Percentiles rank a stretch among this genome's conserved stretches.
Conservation (phyloP, 2,797 vertebrate species). For the Anguilla marmorata region DNA sequence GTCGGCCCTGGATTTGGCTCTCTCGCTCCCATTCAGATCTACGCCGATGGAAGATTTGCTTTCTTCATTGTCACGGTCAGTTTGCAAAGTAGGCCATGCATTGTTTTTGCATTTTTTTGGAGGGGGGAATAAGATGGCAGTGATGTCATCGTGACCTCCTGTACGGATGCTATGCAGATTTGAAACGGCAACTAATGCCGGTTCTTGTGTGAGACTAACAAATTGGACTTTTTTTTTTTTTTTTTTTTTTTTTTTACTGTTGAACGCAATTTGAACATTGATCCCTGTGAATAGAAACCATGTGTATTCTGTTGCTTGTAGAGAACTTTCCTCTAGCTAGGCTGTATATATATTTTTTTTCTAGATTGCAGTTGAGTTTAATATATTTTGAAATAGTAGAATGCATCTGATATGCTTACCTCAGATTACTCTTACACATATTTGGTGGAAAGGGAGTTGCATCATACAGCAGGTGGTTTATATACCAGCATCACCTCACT, state of each 20-base stretch:
- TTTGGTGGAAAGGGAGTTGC: background rate
- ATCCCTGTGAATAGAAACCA: background rate
- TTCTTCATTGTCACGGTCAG: background rate
- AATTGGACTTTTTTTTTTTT: background rate
- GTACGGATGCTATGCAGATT: background rate
- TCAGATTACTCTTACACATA: background rate
- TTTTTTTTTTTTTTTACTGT: background rate
- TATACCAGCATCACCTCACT: background rate
- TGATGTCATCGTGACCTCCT: background rate
- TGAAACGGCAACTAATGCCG: background rate
- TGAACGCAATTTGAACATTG: background rate
- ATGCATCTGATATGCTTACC: background rate
- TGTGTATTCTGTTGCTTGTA: background rate
- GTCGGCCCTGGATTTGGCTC: background rate
- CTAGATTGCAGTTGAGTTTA: background rate
- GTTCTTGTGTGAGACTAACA: background rate
- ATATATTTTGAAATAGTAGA: background rate
- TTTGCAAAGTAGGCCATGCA: slow-evolving; percentile 13
- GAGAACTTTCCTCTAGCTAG: background rate
- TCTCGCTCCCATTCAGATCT: background rate
- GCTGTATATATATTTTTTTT: background rate
- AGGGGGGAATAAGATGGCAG: background rate
- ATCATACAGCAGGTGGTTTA: background rate
- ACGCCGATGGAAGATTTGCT: background rate
- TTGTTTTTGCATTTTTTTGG: background rate